A percentile compares a stretch with the other conserved stretches of the same genome.
phyloP scores from a whole-genome alignment of 2,113 vertebrate species.

The Etheostoma spectabile region DNA sequence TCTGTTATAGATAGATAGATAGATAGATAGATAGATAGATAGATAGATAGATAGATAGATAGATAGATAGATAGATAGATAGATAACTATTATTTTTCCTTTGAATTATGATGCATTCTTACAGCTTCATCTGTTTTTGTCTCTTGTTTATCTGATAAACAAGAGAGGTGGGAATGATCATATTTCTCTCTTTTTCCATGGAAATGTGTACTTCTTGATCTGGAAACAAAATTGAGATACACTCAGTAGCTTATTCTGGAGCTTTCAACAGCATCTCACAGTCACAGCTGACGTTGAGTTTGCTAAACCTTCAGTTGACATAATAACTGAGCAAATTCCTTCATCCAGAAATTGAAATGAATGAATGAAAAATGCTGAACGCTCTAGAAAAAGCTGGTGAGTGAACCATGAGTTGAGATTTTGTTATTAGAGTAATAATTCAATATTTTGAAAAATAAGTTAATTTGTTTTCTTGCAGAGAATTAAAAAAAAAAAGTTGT shows the following conservation, averaged over 20 bases:
- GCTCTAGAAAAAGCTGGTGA: neutral
- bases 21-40: neutral
- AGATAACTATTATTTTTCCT: conserved; percentile 19
- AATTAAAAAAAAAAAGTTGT: neutral
- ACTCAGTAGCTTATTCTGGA: neutral
- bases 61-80: neutral
- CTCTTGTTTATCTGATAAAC: neutral
- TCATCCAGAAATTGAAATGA: too few relatives aligned
- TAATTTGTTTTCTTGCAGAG: neutral
- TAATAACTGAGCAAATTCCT: neutral
- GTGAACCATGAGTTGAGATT: neutral
- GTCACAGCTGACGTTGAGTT: neutral
- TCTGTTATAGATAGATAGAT: neutral
- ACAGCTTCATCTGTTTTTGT: neutral
- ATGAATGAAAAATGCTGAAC: neutral
- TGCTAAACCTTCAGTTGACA: neutral
- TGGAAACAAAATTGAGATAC: neutral
- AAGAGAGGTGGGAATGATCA: neutral
- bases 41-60: neutral
- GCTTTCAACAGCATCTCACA: neutral
- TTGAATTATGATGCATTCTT: neutral
- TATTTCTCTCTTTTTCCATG: neutral
- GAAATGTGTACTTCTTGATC: neutral
- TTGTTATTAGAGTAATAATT: neutral
- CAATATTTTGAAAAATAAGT: neutral